A percentile compares a stretch with the other conserved stretches of the same genome.
Conservation (phyloP, 2,113 vertebrate genomes). For the Chamaetylas fuelleborni region DNA sequence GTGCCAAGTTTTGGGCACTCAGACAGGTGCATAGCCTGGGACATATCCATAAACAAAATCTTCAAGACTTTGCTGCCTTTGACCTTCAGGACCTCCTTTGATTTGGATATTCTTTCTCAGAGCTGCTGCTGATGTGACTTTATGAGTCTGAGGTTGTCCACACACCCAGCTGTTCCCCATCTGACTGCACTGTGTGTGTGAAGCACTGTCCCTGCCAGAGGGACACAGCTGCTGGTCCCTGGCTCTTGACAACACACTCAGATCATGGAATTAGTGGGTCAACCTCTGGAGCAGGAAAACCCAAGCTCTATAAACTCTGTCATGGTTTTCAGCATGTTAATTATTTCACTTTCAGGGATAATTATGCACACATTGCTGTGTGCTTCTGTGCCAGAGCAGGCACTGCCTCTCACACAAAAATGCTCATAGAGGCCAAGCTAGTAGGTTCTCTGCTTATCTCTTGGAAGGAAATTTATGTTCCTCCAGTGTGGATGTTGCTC, state of each 20-base stretch:
- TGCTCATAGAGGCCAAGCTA: neutral
- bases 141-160: neutral
- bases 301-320: neutral
- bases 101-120: neutral
- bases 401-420: neutral
- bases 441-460: neutral
- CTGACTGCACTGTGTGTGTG: rapidly evolving
- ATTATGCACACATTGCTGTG: neutral
- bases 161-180: neutral
- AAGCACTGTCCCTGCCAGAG: neutral
- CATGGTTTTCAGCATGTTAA: neutral
- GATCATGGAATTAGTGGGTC: neutral
- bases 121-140: neutral
- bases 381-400: neutral
- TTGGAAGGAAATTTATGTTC: constrained; percentile 29
- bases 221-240: neutral
- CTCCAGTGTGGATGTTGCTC: neutral
- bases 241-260: neutral
- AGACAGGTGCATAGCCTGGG: neutral
- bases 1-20: neutral
- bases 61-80: neutral
- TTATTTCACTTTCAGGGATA: constrained; percentile 15
- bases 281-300: neutral
- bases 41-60: neutral
- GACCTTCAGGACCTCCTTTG: neutral